A percentile compares a stretch with the other conserved stretches of the same genome.
Evolutionary conservation across 2,113 vertebrate genomes (phyloP).

Genomic region (Regulus satrapa): DNA sequence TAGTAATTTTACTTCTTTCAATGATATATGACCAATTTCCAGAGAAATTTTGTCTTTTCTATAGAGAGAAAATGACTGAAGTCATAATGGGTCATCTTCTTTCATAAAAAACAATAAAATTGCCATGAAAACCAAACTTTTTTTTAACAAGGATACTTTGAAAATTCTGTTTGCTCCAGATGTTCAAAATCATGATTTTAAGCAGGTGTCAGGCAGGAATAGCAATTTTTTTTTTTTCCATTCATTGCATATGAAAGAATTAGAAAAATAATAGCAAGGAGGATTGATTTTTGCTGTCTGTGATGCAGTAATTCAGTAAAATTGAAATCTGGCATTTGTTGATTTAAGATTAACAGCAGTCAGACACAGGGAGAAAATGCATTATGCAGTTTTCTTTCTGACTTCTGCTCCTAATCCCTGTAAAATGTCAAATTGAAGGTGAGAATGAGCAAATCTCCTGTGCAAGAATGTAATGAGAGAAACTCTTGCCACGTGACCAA

Average conservation of each 20-base stretch:
- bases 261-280: conserved; percentile 17
- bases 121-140: background rate
- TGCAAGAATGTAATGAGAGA: background rate
- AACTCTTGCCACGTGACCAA: background rate
- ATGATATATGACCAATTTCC: background rate
- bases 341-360: conserved; percentile 48
- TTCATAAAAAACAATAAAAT: background rate
- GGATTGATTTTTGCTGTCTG: background rate
- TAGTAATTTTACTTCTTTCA: background rate
- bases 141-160: background rate
- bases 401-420: conserved; percentile 32
- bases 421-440: conserved; percentile 67
- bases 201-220: background rate
- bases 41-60: background rate
- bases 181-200: background rate
- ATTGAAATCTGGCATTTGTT: conserved; percentile 65
- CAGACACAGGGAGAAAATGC: background rate
- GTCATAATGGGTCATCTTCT: background rate
- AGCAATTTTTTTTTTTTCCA: background rate
- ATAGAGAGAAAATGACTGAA: background rate
- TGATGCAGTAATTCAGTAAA: conserved; percentile 50
- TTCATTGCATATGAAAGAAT: background rate
- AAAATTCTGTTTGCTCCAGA: background rate
- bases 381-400: conserved; percentile 21
- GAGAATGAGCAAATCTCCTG: conserved; percentile 26